Percentiles rank a stretch among this genome's conserved stretches.
These are phyloP conservation scores for Platorchestia sp. DNA, from an alignment of 1,140 invertebrate genomes.

Conservation along the genomic window DNA sequence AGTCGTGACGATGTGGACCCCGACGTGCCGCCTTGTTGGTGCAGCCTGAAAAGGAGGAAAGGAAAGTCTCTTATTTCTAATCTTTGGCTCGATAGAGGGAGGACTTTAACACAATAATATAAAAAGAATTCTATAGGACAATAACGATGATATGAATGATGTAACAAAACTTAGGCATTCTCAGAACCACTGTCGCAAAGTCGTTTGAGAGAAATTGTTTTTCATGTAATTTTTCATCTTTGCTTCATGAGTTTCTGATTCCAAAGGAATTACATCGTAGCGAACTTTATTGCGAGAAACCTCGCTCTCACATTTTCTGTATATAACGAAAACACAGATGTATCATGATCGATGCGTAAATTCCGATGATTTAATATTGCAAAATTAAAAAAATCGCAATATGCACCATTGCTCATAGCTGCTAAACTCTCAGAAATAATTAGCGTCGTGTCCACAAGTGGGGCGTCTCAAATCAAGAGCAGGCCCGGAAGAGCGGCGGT, in stretches of 20 bases:
- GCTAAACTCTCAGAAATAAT: too few species aligned
- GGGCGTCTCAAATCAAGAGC: background rate
- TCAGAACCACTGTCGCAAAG: background rate
- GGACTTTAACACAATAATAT: background rate
- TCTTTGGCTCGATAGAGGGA: background rate
- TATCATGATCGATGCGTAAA: background rate
- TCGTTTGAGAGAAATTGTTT: background rate
- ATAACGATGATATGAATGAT: background rate
- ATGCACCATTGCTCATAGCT: background rate
- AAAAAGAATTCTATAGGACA: background rate
- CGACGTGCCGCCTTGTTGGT: conserved; percentile 60
- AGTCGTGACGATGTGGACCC: conserved; percentile 59
- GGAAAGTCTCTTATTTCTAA: background rate
- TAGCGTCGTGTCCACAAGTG: too few species aligned
- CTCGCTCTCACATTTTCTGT: background rate
- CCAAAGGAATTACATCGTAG: background rate
- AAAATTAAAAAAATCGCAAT: background rate
- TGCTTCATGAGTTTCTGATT: background rate
- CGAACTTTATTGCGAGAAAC: background rate
- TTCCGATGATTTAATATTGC: background rate
- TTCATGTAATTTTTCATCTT: background rate
- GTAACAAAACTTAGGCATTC: background rate
- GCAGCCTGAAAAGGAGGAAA: conserved; percentile 57
- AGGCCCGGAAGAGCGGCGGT: background rate
- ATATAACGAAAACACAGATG: background rate